These are phyloP conservation scores for Drosophila pseudotalamancana DNA, from an alignment of 2,888 invertebrate species.

Conservation along the genomic window DNA sequence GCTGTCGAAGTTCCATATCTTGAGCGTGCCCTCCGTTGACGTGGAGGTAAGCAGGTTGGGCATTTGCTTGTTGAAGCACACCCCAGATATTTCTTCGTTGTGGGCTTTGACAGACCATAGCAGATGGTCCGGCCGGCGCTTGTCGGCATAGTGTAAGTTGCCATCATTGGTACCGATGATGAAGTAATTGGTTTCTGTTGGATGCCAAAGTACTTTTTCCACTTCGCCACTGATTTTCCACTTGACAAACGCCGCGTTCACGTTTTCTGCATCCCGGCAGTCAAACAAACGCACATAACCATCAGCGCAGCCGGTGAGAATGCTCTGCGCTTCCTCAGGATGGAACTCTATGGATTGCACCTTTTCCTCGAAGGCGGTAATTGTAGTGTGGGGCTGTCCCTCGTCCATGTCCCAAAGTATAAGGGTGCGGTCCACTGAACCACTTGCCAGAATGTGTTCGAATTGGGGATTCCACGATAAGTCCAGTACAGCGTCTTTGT, in stretches of 20 bases:
- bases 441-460: constrained; percentile 95
- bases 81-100: constrained; percentile 92
- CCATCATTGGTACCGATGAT: constrained; percentile 87
- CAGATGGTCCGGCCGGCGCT: constrained; percentile 87
- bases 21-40: constrained; percentile 92
- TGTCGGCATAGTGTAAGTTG: constrained; percentile 90
- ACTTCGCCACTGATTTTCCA: constrained; percentile 92
- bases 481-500: constrained; percentile 95
- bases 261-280: constrained; percentile 90
- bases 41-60: constrained; percentile 91
- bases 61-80: constrained; percentile 89
- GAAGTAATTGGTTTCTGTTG: constrained; percentile 90
- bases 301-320: constrained; percentile 94
- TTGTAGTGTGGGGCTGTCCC: constrained; percentile 90
- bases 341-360: constrained; percentile 94
- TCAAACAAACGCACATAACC: constrained; percentile 92
- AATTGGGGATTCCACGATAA: constrained; percentile 94
- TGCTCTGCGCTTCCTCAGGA: constrained; percentile 91
- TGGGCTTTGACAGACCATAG: constrained; percentile 92
- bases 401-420: constrained; percentile 96
- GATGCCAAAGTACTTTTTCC: constrained; percentile 94
- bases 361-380: constrained; percentile 91
- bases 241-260: constrained; percentile 81
- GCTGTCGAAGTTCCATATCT: constrained; percentile 91
- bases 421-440: constrained; percentile 94